Evolutionary conservation across 1,140 invertebrate genomes (phyloP), one percentile per base, ranked within the genome.

Genomic region (Drosophila subpulchrella): DNA sequence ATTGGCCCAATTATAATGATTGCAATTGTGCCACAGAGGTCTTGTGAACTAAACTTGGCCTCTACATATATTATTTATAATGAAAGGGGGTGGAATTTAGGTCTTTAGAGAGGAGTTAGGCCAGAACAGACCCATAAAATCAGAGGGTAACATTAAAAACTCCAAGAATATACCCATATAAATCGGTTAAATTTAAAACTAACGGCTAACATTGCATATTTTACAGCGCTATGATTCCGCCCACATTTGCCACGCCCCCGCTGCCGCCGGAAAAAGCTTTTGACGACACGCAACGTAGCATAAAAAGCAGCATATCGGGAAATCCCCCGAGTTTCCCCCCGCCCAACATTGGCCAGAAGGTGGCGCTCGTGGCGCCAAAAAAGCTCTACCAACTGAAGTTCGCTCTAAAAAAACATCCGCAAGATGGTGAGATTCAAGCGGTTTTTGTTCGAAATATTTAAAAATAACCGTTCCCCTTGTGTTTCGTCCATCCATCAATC

Each of bases 151-250:
- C 30, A 7, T 15, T 24, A 7, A 42, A 2, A 34, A 55, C 15
- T 32, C 27, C 17, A 3, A 63, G 42, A 30, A 7, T 34, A 42
- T 13, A 24, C 1, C 24, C n/a, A 10, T 0, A 6, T 36, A 27
- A 8, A 34, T 41, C 10, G 6, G 6, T 32, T 60, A 10, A 24
- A 32, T n/a, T n/a, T 1, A 48, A 50, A 72, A 72, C 38, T 38
- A 46, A 51, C 46, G 24, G 36, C 48, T 36, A 66, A 67, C 12
- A 85, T 84, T 85, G 81, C 81, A 81, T 84, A 84, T 84, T 84
- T 84, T 84, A 24, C 81, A 84, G 81, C 77, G 81, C 54, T 42
- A 47, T 53, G 51, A 44, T 48, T 17, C 15, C 47, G 38, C 30
- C 20, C 8, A 27, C 6, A 17, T 8, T 12, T 15, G 13, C n/a